phyloP scores from a whole-genome alignment of 2,888 invertebrate species.

The Ametastegia equiseti region DNA sequence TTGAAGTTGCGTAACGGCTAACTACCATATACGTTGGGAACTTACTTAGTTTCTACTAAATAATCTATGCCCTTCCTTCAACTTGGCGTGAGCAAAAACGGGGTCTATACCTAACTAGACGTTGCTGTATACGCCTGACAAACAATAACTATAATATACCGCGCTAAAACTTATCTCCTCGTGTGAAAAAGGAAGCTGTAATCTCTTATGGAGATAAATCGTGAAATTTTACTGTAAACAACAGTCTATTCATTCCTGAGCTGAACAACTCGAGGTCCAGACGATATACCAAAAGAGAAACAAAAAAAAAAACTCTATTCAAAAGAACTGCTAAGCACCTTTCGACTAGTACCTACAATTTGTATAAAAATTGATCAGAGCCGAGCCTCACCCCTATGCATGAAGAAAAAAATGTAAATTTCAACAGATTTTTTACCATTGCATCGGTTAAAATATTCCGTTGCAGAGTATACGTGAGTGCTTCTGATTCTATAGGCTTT shows the following conservation, averaged over 20 bases:
- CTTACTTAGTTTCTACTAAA: conserved; percentile 19
- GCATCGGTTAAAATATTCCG: too few relatives aligned
- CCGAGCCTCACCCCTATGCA: too few relatives aligned
- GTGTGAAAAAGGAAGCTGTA: conserved; percentile 11
- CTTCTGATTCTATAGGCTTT: too few relatives aligned
- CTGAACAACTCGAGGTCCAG: neutral
- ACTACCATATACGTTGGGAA: neutral
- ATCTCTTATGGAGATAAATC: conserved; percentile 4
- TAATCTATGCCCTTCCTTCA: neutral
- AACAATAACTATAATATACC: neutral
- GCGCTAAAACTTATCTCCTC: neutral
- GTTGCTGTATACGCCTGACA: neutral
- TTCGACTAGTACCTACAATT: too few relatives aligned
- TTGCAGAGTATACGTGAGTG: too few relatives aligned
- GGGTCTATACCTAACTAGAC: neutral
- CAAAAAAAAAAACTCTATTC: neutral
- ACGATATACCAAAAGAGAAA: neutral
- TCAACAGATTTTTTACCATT: too few relatives aligned
- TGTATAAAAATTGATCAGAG: too few relatives aligned
- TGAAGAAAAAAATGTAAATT: too few relatives aligned
- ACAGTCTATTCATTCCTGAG: neutral
- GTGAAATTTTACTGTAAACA: neutral
- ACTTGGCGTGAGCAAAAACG: neutral
- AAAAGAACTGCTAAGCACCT: too few relatives aligned
- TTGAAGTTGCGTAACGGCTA: neutral